Evolutionary conservation across 2,113 vertebrate species (phyloP), one percentile per base, ranked within the genome.

Genomic region (Atlantisia rogersi): DNA sequence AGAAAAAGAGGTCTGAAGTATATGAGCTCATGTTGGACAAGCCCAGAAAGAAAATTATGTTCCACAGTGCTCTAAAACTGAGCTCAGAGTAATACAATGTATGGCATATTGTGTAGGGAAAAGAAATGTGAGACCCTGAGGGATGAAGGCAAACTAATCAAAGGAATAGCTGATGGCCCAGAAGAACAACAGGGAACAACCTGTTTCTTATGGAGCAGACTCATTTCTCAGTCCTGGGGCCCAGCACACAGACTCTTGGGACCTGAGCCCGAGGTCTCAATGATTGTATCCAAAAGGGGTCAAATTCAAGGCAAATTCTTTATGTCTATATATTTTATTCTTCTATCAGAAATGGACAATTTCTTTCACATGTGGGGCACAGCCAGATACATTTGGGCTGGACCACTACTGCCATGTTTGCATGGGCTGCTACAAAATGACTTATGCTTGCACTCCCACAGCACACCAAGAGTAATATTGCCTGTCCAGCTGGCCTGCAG

Each of bases 111-210:
- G 85, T 46, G 70, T 68, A 79, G 16, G 31, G 81, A 78, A 78
- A 91, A 77, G 22, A 91, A 90, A 86, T 55, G 39, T 42, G 56
- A 74, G 83, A 73, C 37, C 86, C 56, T 29, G 2, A 35, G 87
- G 87, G 76, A 88, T 52, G 56, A 90, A 90, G 68, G 64, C 75
- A 83, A 84, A 86, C 77, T 94, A 92, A 95, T 92, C 74, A 95
- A 92, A 95, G 85, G 82, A 95, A 92, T 90, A 95, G 84, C 48
- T 93, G 82, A 91, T 94, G 73, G 82, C 32, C 78, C 56, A 32
- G 71, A 88, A 96, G 93, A 63, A 82, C 71, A 86, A 31, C 28
- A 46, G 87, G 85, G 67, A 94, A 67, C n/a, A 87, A 67, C 82
- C 64, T 83, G 71, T n/a, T 95, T 91, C 88, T 88, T 65, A 46